These are phyloP conservation scores for Neodiprion pinetum DNA, from an alignment of 1,140 invertebrate genomes.

Conservation along the genomic window DNA sequence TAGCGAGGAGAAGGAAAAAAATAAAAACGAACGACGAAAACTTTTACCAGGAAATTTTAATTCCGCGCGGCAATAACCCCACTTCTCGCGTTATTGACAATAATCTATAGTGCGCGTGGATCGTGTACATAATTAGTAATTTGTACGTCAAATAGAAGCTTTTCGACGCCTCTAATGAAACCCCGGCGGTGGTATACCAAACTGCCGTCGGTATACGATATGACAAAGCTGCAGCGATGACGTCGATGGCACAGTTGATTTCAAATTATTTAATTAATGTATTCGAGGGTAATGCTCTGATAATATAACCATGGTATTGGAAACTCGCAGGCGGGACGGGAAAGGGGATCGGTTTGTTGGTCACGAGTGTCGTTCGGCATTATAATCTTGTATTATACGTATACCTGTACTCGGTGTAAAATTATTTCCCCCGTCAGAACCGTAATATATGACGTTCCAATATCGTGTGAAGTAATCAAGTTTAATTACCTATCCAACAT, in stretches of 20 bases:
- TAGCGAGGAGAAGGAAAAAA: neutral
- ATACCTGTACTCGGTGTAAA: neutral
- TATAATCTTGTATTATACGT: no score
- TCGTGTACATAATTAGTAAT: no score
- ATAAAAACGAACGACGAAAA: neutral
- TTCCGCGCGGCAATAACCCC: no score
- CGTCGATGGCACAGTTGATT: neutral
- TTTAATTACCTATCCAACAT: neutral
- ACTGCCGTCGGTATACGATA: no score
- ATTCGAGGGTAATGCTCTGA: neutral
- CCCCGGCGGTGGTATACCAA: no score
- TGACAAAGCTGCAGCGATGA: neutral
- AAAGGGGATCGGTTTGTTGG: no score
- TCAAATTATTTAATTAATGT: neutral
- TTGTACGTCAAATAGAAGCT: no score
- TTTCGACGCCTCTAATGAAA: no score
- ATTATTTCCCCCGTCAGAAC: neutral
- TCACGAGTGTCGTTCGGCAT: no score
- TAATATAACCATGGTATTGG: neutral
- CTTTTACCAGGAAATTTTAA: no score
- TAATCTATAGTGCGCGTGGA: no score
- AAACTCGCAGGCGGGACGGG: neutral
- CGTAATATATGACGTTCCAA: neutral
- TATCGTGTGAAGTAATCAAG: neutral
- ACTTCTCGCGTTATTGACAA: no score